Percentiles rank a stretch among this genome's conserved stretches.
Evolutionary conservation across 2,888 invertebrate species (phyloP).

Genomic region (Capitulum mitella): DNA sequence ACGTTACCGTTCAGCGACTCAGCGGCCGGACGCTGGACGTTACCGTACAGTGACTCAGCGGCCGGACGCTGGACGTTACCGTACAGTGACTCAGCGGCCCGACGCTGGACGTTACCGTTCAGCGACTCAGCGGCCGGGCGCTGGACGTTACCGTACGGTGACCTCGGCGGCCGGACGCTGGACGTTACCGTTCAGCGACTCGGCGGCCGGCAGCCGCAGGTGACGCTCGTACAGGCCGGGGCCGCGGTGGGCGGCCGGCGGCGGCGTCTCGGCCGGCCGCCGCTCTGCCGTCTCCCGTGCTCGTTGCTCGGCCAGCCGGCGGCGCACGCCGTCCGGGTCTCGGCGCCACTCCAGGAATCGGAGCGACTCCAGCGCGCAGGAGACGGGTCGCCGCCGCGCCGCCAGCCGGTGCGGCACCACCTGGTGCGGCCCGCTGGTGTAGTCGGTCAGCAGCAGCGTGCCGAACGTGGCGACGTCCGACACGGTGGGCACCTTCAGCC

Average conservation of each 20-base stretch:
- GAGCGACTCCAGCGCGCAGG: conserved; percentile 25
- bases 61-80: no score
- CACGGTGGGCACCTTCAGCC: conserved; percentile 84
- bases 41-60: no score
- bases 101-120: conserved; percentile 61
- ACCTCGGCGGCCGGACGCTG: background rate
- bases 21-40: no score
- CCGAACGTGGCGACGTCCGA: conserved; percentile 88
- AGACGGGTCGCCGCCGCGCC: background rate
- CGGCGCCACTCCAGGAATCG: conserved; percentile 19
- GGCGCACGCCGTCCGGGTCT: background rate
- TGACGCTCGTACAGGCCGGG: conserved; percentile 66
- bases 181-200: conserved; percentile 79
- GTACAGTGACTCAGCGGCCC: no score
- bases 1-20: no score
- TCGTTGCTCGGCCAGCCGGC: conserved; percentile 31
- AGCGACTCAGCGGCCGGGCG: conserved; percentile 57
- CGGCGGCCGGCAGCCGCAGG: conserved; percentile 76
- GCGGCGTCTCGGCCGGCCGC: conserved; percentile 57
- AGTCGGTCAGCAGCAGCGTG: conserved; percentile 93
- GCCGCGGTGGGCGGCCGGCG: conserved; percentile 48
- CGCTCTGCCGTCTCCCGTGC: conserved; percentile 60
- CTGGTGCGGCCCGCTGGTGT: conserved; percentile 59
- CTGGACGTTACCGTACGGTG: no score
- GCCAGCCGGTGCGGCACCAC: conserved; percentile 5